Conservation (phyloP, 92 coral and sea anemone genomes). For the Palythoa grandiflora region DNA sequence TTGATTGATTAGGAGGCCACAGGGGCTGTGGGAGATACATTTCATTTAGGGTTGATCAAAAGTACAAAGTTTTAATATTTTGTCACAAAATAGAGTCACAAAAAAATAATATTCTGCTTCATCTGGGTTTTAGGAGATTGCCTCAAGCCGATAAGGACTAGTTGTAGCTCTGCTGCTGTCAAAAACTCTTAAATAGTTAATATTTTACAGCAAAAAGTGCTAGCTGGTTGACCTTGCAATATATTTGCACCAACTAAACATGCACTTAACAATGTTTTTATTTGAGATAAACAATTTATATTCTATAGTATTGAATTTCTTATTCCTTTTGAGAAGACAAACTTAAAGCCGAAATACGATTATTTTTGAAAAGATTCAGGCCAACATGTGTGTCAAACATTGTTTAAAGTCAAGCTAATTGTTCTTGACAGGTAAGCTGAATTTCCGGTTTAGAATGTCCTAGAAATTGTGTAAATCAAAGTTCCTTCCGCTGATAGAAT, state of each 20-base stretch:
- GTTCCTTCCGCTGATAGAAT: too few relatives aligned
- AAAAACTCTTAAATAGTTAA: not conserved
- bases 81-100: not conserved
- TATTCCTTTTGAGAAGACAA: not conserved
- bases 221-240: slow-evolving; percentile 12
- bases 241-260: not conserved
- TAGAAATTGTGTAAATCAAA: not conserved
- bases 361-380: not conserved
- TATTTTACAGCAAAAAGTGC: not conserved
- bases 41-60: not conserved
- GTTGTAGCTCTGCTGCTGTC: not conserved
- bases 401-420: not conserved
- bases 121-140: not conserved
- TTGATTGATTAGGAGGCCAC: not conserved
- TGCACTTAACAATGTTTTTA: not conserved
- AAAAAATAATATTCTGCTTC: not conserved
- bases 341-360: not conserved
- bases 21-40: not conserved
- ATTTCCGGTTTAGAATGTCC: slow-evolving; percentile 24
- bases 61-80: not conserved
- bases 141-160: not conserved
- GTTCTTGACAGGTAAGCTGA: slow-evolving; percentile 11
- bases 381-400: not conserved
- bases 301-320: not conserved
- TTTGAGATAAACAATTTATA: not conserved